Evolutionary conservation across 2,113 vertebrate species (phyloP).

Genomic region (Turnix velox): DNA sequence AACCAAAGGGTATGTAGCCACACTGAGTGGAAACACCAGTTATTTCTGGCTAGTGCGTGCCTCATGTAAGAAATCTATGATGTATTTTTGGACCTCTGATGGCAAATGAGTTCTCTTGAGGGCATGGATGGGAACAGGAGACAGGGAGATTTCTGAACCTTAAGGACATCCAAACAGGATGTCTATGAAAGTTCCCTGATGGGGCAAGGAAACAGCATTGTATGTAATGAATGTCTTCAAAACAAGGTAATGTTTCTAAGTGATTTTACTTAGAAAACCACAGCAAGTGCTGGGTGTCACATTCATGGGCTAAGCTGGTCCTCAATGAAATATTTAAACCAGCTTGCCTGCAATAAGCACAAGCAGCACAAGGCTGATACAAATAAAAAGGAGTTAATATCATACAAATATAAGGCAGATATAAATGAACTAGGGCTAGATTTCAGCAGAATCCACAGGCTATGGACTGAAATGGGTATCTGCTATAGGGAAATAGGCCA

Average conservation of each 20-base stretch:
- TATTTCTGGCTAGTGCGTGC: conserved; percentile 28
- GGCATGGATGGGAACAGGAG: neutral
- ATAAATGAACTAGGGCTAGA: neutral
- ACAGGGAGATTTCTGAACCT: neutral
- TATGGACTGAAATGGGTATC: neutral
- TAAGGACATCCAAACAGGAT: neutral
- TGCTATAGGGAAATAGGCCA: neutral
- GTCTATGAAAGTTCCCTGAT: neutral
- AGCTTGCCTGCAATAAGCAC: neutral
- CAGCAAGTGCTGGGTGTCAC: neutral
- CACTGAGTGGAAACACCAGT: neutral
- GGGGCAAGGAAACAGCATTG: neutral
- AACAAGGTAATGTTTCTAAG: neutral
- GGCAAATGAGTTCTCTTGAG: neutral
- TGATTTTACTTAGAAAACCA: neutral
- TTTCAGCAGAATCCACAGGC: neutral
- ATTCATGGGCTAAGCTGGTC: neutral
- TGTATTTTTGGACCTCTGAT: conserved; percentile 29
- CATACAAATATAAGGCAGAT: neutral
- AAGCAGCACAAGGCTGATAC: neutral
- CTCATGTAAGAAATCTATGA: neutral
- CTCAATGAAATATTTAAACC: neutral
- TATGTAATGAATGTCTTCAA: neutral
- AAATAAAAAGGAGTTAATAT: neutral
- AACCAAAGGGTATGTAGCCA: conserved; percentile 26